Conservation (phyloP, 2,113 vertebrate genomes). For the Burhinus bistriatus region DNA sequence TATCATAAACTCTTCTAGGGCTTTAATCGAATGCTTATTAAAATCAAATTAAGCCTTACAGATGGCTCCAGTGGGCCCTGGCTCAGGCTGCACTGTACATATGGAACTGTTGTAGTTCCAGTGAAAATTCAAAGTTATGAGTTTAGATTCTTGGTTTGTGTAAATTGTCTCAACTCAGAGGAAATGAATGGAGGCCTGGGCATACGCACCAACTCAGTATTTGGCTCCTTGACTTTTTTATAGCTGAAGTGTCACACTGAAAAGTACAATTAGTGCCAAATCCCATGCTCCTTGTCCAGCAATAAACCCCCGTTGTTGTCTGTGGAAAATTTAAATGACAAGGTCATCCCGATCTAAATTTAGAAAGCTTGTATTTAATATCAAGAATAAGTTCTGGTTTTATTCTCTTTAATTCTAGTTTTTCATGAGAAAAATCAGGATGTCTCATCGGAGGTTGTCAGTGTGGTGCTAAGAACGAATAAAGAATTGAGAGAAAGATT, state of each 20-base stretch:
- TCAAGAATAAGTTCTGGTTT: neutral
- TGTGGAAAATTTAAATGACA: neutral
- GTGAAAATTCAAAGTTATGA: neutral
- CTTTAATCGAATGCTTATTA: neutral
- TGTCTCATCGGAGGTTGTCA: neutral
- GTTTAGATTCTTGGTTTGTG: neutral
- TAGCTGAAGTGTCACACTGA: neutral
- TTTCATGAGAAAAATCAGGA: neutral
- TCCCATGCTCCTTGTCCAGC: neutral
- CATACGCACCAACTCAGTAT: rapidly evolving
- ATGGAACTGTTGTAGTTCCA: neutral
- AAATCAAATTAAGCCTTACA: neutral
- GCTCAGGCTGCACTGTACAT: neutral
- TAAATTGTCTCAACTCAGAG: neutral
- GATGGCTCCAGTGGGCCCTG: neutral
- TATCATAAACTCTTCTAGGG: neutral
- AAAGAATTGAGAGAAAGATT: neutral
- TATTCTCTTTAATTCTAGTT: neutral
- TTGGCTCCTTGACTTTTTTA: neutral
- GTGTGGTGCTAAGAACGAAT: neutral
- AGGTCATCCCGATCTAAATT: neutral
- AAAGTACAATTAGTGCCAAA: neutral
- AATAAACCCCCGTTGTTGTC: neutral
- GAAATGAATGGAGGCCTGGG: neutral
- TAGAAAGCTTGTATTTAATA: neutral